phyloP scores from a whole-genome alignment of 2,797 vertebrate species.

The Sardinella longiceps region DNA sequence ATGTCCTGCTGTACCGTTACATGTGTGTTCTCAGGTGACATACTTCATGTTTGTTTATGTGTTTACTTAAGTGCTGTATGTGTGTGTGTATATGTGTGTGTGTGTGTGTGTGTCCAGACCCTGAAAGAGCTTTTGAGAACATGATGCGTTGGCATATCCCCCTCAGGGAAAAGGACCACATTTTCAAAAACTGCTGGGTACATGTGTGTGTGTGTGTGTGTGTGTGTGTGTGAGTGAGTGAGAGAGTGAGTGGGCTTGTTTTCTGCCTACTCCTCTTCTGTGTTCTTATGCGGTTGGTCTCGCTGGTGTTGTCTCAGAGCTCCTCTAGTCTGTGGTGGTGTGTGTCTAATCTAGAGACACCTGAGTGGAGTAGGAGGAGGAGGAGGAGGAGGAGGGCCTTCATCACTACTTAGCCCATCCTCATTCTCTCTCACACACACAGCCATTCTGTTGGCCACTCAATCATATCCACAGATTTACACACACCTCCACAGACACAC shows the following conservation, averaged over 20 bases:
- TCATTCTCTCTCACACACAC: not conserved
- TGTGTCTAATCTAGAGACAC: not conserved
- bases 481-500: not conserved
- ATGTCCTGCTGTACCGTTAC: not conserved
- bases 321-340: not conserved
- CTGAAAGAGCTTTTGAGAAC: conserved; percentile 13
- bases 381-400: not conserved
- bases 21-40: not conserved
- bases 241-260: not conserved
- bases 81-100: not conserved
- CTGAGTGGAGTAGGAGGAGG: not conserved
- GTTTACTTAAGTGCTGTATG: not conserved
- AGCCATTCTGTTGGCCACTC: not conserved
- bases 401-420: not conserved
- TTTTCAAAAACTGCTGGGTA: not conserved
- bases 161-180: not conserved
- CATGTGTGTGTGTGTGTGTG: not conserved
- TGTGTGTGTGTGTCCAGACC: not conserved
- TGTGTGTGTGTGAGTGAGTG: not conserved
- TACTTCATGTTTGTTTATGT: conserved; percentile 7
- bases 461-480: not conserved
- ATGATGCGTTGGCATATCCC: not conserved
- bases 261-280: not conserved
- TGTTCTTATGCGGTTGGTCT: not conserved
- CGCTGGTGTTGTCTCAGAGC: not conserved